Evolutionary conservation across 2,888 invertebrate genomes (phyloP).

Genomic region (Aleiodes testaceus): DNA sequence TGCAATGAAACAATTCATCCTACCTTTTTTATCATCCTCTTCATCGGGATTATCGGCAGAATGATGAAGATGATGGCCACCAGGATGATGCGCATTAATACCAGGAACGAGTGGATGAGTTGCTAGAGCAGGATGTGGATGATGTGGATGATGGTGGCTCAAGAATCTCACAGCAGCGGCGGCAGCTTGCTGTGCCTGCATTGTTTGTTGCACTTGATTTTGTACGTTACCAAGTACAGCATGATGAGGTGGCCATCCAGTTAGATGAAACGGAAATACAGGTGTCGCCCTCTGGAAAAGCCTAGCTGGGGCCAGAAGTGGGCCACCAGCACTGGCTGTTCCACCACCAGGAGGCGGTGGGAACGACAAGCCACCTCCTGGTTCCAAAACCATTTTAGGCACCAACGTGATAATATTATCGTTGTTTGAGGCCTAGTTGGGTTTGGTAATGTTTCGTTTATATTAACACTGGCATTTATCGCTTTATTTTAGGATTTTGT

Average conservation of each 20-base stretch:
- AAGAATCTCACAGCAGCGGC: constrained; percentile 67
- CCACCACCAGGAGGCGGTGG: constrained; percentile 71
- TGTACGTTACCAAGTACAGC: constrained; percentile 70
- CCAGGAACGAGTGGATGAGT: constrained; percentile 67
- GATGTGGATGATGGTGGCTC: constrained; percentile 70
- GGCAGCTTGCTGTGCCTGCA: constrained; percentile 68
- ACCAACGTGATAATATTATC: constrained; percentile 64
- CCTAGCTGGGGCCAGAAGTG: constrained; percentile 65
- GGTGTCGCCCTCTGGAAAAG: constrained; percentile 70
- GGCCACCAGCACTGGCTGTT: constrained; percentile 63
- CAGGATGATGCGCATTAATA: constrained; percentile 65
- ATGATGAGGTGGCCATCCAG: constrained; percentile 71
- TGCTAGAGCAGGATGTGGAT: constrained; percentile 66
- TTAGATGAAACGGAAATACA: constrained; percentile 69
- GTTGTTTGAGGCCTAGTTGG: constrained; percentile 16
- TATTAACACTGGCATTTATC: constrained; percentile 37
- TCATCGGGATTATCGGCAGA: constrained; percentile 66
- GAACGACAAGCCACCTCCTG: constrained; percentile 72
- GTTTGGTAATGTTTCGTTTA: constrained; percentile 17
- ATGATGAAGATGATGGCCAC: constrained; percentile 66
- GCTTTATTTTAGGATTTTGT: background rate
- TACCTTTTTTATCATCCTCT: constrained; percentile 72
- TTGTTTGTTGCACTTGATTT: constrained; percentile 68
- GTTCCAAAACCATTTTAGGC: constrained; percentile 72
- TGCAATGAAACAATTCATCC: constrained; percentile 27